Evolutionary conservation across 2,113 vertebrate species (phyloP).

Genomic region (Cyprinodon tularosa): DNA sequence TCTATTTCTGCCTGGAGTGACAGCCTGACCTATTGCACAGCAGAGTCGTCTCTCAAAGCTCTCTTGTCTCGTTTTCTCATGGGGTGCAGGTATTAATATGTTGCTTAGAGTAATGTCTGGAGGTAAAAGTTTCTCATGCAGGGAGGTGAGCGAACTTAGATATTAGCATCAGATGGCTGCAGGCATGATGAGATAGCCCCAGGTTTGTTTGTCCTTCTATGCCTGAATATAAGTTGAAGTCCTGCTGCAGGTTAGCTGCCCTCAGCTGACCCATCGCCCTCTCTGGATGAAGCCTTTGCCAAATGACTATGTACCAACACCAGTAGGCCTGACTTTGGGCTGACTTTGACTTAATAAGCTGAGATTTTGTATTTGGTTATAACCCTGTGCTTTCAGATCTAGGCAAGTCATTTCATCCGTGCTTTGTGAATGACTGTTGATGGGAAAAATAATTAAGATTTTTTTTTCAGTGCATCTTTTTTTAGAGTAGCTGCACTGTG

Average conservation of each 20-base stretch:
- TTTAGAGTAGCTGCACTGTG: too few species aligned
- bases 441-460: too few species aligned
- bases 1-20: constrained; percentile 34
- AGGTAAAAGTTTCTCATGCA: constrained; percentile 11
- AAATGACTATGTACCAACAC: constrained; percentile 28
- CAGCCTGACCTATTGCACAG: constrained; percentile 49
- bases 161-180: constrained; percentile 35
- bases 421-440: too few species aligned
- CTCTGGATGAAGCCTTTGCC: constrained; percentile 39
- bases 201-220: constrained; percentile 42
- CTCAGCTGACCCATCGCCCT: constrained; percentile 20
- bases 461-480: too few species aligned
- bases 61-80: constrained; percentile 13
- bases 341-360: constrained; percentile 57
- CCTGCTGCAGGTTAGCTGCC: constrained; percentile 29
- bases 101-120: constrained; percentile 12
- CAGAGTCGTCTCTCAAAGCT: constrained; percentile 17
- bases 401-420: background rate
- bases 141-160: constrained; percentile 16
- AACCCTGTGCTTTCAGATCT: background rate
- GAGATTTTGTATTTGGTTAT: too few species aligned
- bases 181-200: constrained; percentile 24
- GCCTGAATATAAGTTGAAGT: constrained; percentile 10
- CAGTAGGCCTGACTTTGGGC: constrained; percentile 58
- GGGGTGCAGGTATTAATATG: constrained; percentile 8